Evolutionary conservation across 2,797 vertebrate species (phyloP).

Genomic region (Cossypha dichroa): DNA sequence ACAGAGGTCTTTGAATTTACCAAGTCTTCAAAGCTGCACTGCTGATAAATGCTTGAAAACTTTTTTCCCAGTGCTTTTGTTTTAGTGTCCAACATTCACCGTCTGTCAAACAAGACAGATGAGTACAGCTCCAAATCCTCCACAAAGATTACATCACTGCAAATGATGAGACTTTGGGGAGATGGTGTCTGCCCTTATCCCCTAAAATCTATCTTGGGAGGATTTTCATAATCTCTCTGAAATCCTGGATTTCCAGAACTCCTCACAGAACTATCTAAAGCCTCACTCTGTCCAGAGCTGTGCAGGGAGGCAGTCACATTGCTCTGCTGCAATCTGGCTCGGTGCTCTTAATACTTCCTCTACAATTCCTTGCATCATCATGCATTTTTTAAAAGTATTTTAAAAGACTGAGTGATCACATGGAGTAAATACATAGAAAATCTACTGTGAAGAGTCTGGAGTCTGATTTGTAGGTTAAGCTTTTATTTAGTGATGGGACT

Average conservation of each 20-base stretch:
- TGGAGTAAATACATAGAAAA: neutral
- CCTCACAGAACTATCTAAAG: neutral
- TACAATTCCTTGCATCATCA: neutral
- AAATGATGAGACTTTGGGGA: neutral
- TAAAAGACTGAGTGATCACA: neutral
- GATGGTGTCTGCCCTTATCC: neutral
- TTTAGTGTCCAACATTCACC: neutral
- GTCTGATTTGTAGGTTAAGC: neutral
- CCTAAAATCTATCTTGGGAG: slow-evolving; percentile 18
- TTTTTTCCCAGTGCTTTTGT: neutral
- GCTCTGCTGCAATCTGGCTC: neutral
- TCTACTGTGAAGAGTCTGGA: neutral
- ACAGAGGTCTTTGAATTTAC: neutral
- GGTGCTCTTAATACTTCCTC: neutral
- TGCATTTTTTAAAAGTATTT: neutral
- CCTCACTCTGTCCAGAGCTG: neutral
- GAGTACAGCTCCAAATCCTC: neutral
- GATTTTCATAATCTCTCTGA: slow-evolving; percentile 51
- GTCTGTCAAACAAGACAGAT: neutral
- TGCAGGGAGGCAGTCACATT: neutral
- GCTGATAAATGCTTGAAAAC: neutral
- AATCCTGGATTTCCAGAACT: slow-evolving; percentile 51
- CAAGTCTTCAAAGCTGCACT: neutral
- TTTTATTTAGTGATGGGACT: neutral
- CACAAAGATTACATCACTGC: neutral